A percentile compares a stretch with the other conserved stretches of the same genome.
Conservation (phyloP, 2,797 vertebrate genomes). For the Streptopelia turtur region DNA sequence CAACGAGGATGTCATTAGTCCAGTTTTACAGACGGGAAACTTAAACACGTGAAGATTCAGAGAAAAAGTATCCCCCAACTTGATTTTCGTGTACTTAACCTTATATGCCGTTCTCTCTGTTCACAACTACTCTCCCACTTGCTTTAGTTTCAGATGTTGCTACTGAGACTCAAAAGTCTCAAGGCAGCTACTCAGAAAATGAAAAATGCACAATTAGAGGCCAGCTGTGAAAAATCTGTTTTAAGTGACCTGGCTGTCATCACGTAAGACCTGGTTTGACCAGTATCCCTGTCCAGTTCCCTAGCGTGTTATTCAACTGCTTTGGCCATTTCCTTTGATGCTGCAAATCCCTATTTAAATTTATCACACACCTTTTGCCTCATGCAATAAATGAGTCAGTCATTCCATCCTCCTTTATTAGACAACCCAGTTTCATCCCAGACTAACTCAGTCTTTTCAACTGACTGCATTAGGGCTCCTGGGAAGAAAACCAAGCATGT, state of each 20-base stretch:
- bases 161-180: background rate
- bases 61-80: background rate
- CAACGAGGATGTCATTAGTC: background rate
- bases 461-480: background rate
- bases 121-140: background rate
- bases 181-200: conserved; percentile 16
- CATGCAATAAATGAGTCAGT: conserved; percentile 1
- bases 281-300: background rate
- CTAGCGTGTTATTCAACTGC: background rate
- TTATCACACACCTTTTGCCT: conserved; percentile 22
- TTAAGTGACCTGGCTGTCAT: conserved; percentile 13
- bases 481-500: background rate
- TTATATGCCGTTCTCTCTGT: background rate
- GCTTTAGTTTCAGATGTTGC: background rate
- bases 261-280: background rate
- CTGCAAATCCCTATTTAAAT: background rate
- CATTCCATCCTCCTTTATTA: background rate
- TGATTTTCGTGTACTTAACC: background rate
- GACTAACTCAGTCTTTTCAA: conserved; percentile 4
- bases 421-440: background rate
- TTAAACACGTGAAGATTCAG: background rate
- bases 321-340: conserved; percentile 30
- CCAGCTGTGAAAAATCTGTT: conserved; percentile 18
- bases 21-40: background rate
- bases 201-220: conserved; percentile 14